Evolutionary conservation across 2,113 vertebrate genomes (phyloP).

Genomic region (Cryptomyrus ogoouensis): DNA sequence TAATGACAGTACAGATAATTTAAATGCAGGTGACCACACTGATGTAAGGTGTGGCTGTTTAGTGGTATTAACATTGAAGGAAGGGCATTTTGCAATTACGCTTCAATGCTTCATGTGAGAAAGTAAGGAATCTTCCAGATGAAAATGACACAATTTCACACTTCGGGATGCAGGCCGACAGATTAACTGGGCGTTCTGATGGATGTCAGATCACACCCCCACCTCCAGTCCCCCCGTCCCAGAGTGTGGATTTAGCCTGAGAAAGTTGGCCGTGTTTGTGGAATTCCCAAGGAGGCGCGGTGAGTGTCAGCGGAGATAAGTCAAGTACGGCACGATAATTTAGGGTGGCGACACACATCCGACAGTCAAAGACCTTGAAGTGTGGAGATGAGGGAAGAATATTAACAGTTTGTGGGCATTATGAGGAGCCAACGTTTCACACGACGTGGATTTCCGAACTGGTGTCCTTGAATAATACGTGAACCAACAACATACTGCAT

Average conservation of each 20-base stretch:
- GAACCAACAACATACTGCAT: not conserved
- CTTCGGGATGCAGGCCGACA: not conserved
- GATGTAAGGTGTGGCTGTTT: not conserved
- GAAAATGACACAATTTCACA: not conserved
- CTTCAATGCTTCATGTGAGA: not conserved
- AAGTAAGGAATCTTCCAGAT: not conserved
- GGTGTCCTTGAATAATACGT: not conserved
- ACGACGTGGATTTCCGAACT: not conserved
- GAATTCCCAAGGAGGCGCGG: not conserved
- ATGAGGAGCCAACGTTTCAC: not conserved
- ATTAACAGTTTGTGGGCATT: not conserved
- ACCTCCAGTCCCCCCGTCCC: not conserved
- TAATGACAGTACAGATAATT: not conserved
- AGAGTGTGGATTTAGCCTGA: slow-evolving; percentile 1
- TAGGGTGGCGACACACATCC: not conserved
- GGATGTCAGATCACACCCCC: not conserved
- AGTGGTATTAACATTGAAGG: not conserved
- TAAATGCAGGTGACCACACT: not conserved
- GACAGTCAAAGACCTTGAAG: not conserved
- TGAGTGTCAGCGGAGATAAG: not conserved
- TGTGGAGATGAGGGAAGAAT: not conserved
- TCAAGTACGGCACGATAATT: not conserved
- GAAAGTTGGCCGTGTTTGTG: not conserved
- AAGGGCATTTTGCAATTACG: not conserved
- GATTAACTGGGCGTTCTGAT: not conserved